A percentile compares a stretch with the other conserved stretches of the same genome.
These are phyloP conservation scores for Callimico goeldii DNA, from an alignment of 2,797 vertebrate genomes.

Conservation along the genomic window DNA sequence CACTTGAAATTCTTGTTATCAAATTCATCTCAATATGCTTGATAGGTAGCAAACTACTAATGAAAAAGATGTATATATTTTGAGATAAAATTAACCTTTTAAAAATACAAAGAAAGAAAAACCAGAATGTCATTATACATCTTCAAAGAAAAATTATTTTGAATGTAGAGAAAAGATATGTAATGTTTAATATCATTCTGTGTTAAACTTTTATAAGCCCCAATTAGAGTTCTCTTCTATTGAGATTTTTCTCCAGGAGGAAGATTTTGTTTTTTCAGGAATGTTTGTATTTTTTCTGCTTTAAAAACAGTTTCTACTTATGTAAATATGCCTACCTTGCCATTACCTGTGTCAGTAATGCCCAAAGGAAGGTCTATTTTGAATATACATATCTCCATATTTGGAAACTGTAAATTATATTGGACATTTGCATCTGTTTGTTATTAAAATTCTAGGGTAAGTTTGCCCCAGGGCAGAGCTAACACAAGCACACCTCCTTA, in stretches of 20 bases:
- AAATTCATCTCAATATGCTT: slow-evolving; percentile 19
- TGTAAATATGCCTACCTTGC: slow-evolving; percentile 16
- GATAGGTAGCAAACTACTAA: slow-evolving; percentile 4
- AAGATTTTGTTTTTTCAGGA: not conserved
- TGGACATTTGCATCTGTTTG: slow-evolving; percentile 46
- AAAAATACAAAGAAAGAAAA: slow-evolving; percentile 62
- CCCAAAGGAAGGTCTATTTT: slow-evolving; percentile 54
- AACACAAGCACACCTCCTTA: slow-evolving; percentile 12
- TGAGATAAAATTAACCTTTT: slow-evolving; percentile 57
- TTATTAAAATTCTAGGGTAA: slow-evolving; percentile 58
- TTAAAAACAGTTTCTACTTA: slow-evolving; percentile 46
- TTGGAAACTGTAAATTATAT: slow-evolving; percentile 59
- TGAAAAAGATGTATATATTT: not conserved
- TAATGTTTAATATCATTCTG: slow-evolving; percentile 54
- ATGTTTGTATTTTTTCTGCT: slow-evolving; percentile 18
- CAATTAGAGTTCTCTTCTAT: slow-evolving; percentile 39
- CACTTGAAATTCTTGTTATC: not conserved
- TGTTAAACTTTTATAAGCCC: slow-evolving; percentile 67
- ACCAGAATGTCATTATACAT: slow-evolving; percentile 34
- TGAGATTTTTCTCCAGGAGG: slow-evolving; percentile 35
- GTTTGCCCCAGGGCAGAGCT: slow-evolving; percentile 7
- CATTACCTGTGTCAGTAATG: slow-evolving; percentile 17
- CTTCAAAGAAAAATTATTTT: slow-evolving; percentile 55
- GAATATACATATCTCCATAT: slow-evolving; percentile 43
- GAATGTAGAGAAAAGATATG: slow-evolving; percentile 34